Percentiles rank a stretch among this genome's conserved stretches.
Evolutionary conservation across 2,797 vertebrate species (phyloP).

Genomic region (Scolopax rusticola): DNA sequence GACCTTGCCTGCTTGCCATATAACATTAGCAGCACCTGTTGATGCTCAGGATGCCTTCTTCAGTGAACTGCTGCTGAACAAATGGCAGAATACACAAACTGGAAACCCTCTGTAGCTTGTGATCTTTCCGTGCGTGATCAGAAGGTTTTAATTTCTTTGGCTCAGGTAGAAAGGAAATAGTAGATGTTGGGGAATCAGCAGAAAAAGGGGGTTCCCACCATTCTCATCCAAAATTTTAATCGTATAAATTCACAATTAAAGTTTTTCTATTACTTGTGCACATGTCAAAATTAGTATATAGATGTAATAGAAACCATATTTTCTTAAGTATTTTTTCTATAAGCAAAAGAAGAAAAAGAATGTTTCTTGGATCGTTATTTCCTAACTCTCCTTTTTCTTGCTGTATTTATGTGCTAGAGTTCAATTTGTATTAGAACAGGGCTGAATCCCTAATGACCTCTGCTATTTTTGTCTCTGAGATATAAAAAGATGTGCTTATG

Average conservation of each 20-base stretch:
- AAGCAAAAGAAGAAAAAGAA: not conserved
- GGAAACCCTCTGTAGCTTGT: not conserved
- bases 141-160: not conserved
- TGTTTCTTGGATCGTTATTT: not conserved
- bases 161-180: not conserved
- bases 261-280: not conserved
- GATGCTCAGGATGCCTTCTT: not conserved
- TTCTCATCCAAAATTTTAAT: not conserved
- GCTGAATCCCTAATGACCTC: conserved; percentile 6
- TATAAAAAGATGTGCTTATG: conserved; percentile 15
- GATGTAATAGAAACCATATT: not conserved
- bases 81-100: not conserved
- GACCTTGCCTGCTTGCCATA: not conserved
- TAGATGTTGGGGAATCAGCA: not conserved
- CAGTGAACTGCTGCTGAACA: not conserved
- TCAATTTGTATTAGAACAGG: not conserved
- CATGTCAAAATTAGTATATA: not conserved
- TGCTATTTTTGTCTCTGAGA: conserved; percentile 14
- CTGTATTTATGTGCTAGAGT: not conserved
- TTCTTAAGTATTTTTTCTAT: not conserved
- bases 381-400: not conserved
- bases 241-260: not conserved
- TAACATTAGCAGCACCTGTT: not conserved
- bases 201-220: not conserved
- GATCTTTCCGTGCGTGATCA: not conserved